Evolutionary conservation across 1,140 invertebrate genomes (phyloP), one percentile per base, ranked within the genome.

Genomic region (Drosophila insularis): DNA sequence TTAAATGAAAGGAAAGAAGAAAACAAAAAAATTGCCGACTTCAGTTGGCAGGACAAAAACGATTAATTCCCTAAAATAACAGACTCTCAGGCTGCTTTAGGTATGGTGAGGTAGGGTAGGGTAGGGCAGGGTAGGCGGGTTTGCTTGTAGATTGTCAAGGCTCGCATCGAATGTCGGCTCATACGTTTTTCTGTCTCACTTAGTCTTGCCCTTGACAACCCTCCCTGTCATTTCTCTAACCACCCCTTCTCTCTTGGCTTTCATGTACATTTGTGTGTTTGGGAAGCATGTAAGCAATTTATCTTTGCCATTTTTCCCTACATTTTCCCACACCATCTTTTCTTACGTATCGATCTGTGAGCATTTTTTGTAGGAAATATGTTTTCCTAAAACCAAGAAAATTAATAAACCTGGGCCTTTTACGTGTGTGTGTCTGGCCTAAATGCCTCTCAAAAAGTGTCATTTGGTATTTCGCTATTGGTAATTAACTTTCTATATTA

Each of bases 1-100:
- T 80, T 85, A 74, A 80, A 81, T 85, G 77, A 74, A 85, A 81
- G 68, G 69, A 31, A 70, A 21, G 66, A 64, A 81, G 68, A 69
- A 31, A 70, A 31, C 63, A 64, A 70, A 79, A 81, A 79, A 81
- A 81, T 81, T 78, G 77, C 69, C 53, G 39, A 40, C 39, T 85
- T 85, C 81, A 74, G 69, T 68, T 63, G 68, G 78, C 68, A 65
- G 74, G 66, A 40, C 62, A 13, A 74, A 68, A 70, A 74, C 81
- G 81, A 85, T 85, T 85, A 85, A 84, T 84, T 85, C 61, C 40
- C 7, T 35, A 35, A 35, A 35, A 35, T 35, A 35, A 35, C 8
- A 35, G 64, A 59, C 31, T 2, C 27, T 6, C 27, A 27, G 27
- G 27, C 4, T 27, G 27, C 4, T 27, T 6, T 4, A 1, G 27